A percentile compares a stretch with the other conserved stretches of the same genome.
Conservation (phyloP, 2,113 vertebrate genomes). For the Beaufortia kweichowensis region DNA sequence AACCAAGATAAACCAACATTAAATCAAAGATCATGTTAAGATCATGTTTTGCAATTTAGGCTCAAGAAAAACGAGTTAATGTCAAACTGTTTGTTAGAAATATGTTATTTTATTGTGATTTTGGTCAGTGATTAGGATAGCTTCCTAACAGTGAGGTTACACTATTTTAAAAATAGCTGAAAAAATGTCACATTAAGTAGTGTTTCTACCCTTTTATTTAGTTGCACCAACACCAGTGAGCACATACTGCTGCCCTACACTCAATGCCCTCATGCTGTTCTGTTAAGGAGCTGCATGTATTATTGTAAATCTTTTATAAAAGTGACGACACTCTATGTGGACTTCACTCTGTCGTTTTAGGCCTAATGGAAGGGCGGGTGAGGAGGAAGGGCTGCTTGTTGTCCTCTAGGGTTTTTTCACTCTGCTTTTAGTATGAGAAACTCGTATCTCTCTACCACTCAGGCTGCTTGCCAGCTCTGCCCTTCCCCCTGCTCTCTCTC, state of each 20-base stretch:
- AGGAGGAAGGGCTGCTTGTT: neutral
- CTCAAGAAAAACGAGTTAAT: too few species aligned
- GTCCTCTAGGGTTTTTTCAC: slow-evolving; percentile 28
- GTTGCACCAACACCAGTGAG: too few species aligned
- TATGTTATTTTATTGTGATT: too few species aligned
- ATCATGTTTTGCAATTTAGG: too few species aligned
- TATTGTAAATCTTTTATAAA: slow-evolving; percentile 33
- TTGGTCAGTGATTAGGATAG: too few species aligned
- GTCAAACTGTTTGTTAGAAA: too few species aligned
- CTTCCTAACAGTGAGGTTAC: too few species aligned
- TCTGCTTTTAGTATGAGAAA: slow-evolving; percentile 46
- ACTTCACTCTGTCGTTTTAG: slow-evolving; percentile 29
- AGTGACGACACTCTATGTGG: slow-evolving; percentile 7
- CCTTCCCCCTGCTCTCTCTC: slow-evolving; percentile 27
- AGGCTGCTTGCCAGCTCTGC: slow-evolving; percentile 56
- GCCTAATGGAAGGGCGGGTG: slow-evolving; percentile 2
- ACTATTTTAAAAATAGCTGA: too few species aligned
- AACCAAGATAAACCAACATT: too few species aligned
- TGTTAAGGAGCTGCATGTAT: slow-evolving; percentile 2
- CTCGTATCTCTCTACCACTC: slow-evolving; percentile 49
- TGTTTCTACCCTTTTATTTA: too few species aligned
- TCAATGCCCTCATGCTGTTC: slow-evolving; percentile 26
- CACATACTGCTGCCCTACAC: neutral
- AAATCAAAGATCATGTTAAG: too few species aligned
- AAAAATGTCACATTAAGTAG: too few species aligned